phyloP scores from a whole-genome alignment of 2,113 vertebrate species.

The Chroicocephalus ridibundus region DNA sequence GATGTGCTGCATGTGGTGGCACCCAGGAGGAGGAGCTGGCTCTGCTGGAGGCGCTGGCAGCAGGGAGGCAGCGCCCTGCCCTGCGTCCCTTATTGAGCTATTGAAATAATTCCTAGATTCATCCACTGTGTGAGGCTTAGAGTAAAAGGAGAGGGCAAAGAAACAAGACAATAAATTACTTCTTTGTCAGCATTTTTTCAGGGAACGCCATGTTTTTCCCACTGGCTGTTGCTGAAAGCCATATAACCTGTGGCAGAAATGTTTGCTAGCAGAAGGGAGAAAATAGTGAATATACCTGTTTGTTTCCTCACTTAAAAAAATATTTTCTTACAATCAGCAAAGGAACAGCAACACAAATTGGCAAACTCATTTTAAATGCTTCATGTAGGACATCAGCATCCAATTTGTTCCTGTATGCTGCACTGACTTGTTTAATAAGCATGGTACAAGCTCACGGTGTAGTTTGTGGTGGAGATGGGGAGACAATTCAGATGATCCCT shows the following conservation, averaged over 20 bases:
- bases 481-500: background rate
- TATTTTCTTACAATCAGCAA: background rate
- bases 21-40: background rate
- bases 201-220: background rate
- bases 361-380: background rate
- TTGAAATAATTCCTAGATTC: background rate
- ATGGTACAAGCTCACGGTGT: background rate
- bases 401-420: background rate
- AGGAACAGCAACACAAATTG: background rate
- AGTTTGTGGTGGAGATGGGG: background rate
- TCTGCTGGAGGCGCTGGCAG: background rate
- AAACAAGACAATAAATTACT: background rate
- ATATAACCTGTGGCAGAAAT: background rate
- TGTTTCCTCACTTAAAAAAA: background rate
- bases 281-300: background rate
- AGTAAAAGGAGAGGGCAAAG: background rate
- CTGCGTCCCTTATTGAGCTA: background rate
- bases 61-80: background rate
- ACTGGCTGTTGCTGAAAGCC: background rate
- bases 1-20: accelerated
- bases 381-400: background rate
- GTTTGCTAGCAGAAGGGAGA: background rate
- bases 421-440: background rate
- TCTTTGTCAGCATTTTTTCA: background rate
- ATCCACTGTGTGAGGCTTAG: background rate